Base-by-base conservation (phyloP, 2,797 vertebrate genomes). In the Sandelia bainsii region DNA sequence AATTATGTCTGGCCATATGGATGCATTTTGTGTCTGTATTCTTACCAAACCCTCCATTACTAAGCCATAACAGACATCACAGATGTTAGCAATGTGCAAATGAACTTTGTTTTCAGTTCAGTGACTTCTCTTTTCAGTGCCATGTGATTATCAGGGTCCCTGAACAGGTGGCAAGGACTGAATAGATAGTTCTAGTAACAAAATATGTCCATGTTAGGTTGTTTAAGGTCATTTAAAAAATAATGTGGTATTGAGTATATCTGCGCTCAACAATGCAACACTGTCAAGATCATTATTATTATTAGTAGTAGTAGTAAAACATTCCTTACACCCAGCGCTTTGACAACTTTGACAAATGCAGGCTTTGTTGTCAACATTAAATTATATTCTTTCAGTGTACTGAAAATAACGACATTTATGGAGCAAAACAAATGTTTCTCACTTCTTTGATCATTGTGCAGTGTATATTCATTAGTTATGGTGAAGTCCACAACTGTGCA, bases 381-480 rank as follows among this genome's bases (percentile, higher is more conserved):
- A 79, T 62, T 58, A 48, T 25, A 46, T 66, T 77, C 19, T 72
- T 57, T 54, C 22, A 45, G 45, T 34, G 5, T 51, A 65, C 20
- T 45, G 45, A 61, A 80, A 77, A 85, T 49, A 81, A 22, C n/a
- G 22, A 48, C 68, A 46, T 67, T 69, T 62, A 67, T 40, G 34
- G n/a, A 69, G 65, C 19, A 74, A 79, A 75, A 81, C 29, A 40
- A 77, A 73, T 46, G 44, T 62, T 60, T 71, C 72, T 48, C 37
- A 52, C 13, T 29, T 25, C 63, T 83, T 77, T 84, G 70, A 83
- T 84, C 69, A 60, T 20, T 63, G 50, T 52, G 23, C 42, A 50
- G 49, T 63, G 58, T 45, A 22, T 56, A n/a, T 75, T 79, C 44
- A 77, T 77, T 76, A 52, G 27, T 46, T 63, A 39, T 62, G 20